phyloP scores from a whole-genome alignment of 2,797 vertebrate species.

The Phrynocephalus guinanensis region DNA sequence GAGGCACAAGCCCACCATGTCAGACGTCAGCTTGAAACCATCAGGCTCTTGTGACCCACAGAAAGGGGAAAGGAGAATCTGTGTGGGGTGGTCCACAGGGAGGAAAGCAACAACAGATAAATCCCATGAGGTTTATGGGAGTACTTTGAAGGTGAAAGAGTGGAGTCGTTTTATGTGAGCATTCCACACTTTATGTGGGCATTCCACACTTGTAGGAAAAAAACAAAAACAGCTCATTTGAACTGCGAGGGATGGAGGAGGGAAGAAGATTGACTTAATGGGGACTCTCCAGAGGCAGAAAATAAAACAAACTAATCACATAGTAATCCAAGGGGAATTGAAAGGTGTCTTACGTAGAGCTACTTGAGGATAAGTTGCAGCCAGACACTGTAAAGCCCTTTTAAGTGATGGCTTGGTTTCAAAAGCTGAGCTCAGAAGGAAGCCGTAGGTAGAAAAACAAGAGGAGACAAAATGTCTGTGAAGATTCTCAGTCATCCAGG shows the following conservation, averaged over 20 bases:
- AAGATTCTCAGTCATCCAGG: too few relatives aligned
- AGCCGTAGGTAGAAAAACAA: conserved; percentile 25
- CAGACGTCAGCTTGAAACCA: conserved; percentile 80
- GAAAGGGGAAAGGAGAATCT: conserved; percentile 65
- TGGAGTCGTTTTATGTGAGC: conserved; percentile 60
- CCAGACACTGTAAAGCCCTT: conserved; percentile 43
- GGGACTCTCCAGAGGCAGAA: conserved; percentile 73
- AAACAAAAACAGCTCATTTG: conserved; percentile 93
- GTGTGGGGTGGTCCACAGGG: background rate
- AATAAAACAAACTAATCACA: conserved; percentile 84
- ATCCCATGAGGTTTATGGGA: conserved; percentile 78
- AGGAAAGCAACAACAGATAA: background rate
- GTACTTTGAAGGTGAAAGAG: conserved; percentile 80
- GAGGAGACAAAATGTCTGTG: background rate
- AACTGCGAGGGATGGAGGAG: conserved; percentile 81
- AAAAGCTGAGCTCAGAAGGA: conserved; percentile 48
- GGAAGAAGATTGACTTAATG: conserved; percentile 80
- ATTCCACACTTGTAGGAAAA: conserved; percentile 81
- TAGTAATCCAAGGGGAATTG: conserved; percentile 83
- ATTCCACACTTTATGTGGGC: conserved; percentile 69
- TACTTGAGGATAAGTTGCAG: conserved; percentile 82
- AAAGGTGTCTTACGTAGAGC: conserved; percentile 79
- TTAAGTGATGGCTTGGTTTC: conserved; percentile 59
- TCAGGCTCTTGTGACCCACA: conserved; percentile 77
- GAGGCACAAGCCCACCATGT: conserved; percentile 79